Base-by-base conservation (phyloP, 2,113 vertebrate genomes). In the Dermatemys mawii region DNA sequence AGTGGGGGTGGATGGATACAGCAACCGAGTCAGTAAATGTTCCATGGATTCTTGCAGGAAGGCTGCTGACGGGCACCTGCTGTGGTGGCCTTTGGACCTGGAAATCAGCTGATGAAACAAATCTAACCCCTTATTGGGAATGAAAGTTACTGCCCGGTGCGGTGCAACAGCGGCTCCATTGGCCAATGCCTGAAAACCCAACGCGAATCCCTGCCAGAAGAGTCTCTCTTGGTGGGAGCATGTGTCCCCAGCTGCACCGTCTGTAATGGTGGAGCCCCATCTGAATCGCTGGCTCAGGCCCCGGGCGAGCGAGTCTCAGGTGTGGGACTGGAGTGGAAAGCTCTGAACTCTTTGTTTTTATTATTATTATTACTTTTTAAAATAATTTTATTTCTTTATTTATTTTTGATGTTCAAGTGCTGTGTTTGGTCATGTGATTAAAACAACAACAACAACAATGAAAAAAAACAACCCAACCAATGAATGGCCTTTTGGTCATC, bases 401-500 rank as follows among this genome's bases (percentile, higher is more conserved):
- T 89, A 27, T 84, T 86, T 87, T 78, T 82, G 87, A 67, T 78
- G 89, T 90, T 90, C 95, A 94, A 96, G 95, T 94, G 95, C 93
- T 96, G 93, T 90, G 95, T 96, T 92, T 90, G 93, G 81, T 93
- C 84, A 83, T 82, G 70, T 29, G 41, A 86, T 89, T 78, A 81
- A 90, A 79, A 87, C 8, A 38, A 67, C 63, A 38, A 67, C 55
- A 29, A 86, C 86, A 83, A 84, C 85, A 81, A 91, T 78, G 87
- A 91, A 24, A 91, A 83, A 86, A 92, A 91, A 84, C 87, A 87
- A 78, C 79, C 49, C 55, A 54, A 67, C 46, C 81, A 85, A 50
- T 51, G 84, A 86, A 8, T 53, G 83, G 92, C 89, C 94, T 78
- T 89, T 87, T 81, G 92, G 91, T 93, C 60, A 54, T 67, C 67